Base-by-base conservation (phyloP, 2,113 vertebrate genomes). In the Beaufortia kweichowensis region DNA sequence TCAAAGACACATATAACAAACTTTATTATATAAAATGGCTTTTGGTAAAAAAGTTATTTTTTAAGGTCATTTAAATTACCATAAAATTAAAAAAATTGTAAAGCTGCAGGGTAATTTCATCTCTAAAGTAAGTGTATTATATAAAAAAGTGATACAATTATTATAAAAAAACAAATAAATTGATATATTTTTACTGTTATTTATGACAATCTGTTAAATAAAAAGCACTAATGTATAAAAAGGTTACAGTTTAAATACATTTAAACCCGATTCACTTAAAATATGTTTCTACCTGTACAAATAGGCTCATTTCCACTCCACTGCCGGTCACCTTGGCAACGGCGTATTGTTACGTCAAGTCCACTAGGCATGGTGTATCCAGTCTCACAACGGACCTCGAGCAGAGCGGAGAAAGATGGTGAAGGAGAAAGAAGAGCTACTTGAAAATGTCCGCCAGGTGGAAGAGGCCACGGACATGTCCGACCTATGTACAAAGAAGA, bases 291-390 rank as follows among this genome's bases (percentile, higher is more conserved):
- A 93, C 92, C 91, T 87, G 85, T 85, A 88, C 92, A 94, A 75
- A 83, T 69, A 69, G 89, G 90, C 77, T 92, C 86, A 28, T 90
- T 87, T 24, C 92, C 90, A 72, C 93, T 94, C 93, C 93, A 94
- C 82, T 89, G 91, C n/a, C 89, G 85, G 86, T 94, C 92, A 67
- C 91, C 92, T 84, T 94, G 93, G 83, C 93, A 94, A 86, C 90
- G 92, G 60, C 90, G 92, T 62, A 90, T 86, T 28, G 83, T 82
- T 66, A 61, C 80, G 56, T 92, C 88, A 80, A 89, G 70, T 76
- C 92, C 90, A 6, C 46, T 86, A 70, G 85, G 84, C 83, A 91
- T 84, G n/a, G 70, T 69, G 79, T 89, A 93, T 50, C 93, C 91
- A 0, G 88, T 76, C 61, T 88, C 79, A 85, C 93, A 94, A 64